Evolutionary conservation across 2,113 vertebrate species (phyloP).

Genomic region (Taxidea taxus): DNA sequence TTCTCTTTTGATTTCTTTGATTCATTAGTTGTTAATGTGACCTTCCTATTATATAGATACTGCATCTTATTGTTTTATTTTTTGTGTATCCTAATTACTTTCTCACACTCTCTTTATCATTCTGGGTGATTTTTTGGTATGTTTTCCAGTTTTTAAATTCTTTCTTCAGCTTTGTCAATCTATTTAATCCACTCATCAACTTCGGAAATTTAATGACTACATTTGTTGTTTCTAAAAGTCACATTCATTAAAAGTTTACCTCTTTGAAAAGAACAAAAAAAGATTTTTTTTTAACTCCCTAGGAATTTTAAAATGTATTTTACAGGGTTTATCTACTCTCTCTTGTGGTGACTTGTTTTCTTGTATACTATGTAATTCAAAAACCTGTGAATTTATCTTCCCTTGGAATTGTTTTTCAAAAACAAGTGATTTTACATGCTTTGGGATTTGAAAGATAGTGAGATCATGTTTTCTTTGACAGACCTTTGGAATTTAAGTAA

Average conservation of each 20-base stretch:
- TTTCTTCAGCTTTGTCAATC: neutral
- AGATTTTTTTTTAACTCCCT: neutral
- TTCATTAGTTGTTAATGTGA: neutral
- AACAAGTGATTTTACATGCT: neutral
- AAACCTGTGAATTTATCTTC: neutral
- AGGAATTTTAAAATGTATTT: neutral
- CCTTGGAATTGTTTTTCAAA: neutral
- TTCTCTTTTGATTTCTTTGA: neutral
- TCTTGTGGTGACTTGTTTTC: neutral
- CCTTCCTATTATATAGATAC: neutral
- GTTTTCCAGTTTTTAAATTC: neutral
- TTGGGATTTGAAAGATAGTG: neutral
- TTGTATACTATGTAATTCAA: neutral
- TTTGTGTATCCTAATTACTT: neutral
- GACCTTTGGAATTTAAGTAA: neutral
- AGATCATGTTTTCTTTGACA: neutral
- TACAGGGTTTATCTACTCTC: neutral
- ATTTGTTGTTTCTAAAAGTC: neutral
- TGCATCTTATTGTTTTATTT: neutral
- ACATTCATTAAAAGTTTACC: neutral
- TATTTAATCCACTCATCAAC: neutral
- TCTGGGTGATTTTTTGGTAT: neutral
- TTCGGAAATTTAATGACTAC: neutral
- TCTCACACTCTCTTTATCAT: neutral
- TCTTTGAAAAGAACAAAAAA: neutral